Evolutionary conservation across 2,888 invertebrate species (phyloP), one percentile per base, ranked within the genome.

Genomic region (Drosophila fungiperda): DNA sequence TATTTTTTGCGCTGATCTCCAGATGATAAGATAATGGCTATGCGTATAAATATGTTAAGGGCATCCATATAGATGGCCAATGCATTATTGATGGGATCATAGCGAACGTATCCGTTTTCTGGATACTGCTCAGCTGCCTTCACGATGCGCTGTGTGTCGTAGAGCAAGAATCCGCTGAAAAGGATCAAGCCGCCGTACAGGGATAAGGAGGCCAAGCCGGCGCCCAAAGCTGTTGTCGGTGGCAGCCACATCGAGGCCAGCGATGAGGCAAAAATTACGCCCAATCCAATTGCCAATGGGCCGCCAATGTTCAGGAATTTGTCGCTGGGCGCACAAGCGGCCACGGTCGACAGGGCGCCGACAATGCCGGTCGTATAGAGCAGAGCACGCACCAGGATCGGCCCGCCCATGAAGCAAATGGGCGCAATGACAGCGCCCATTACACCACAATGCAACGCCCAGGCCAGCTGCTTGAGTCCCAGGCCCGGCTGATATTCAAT

Each of bases 221-320:
- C 97, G 52, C 99, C 99, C 32, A 99, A 93, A 8, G 96, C 98
- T 15, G 97, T 96, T 0, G 98, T 96, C 5, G 99, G 97, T 48
- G 99, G 98, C 68, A 99, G 94, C 93, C 99, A 99, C 95, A 97
- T 96, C 73, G 96, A 94, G 90, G 98, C 99, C 62, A 99, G 91
- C 0, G 98, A 98, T 9, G 99, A 97, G 36, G 96, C 98, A 92
- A 99, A 98, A 9, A 99, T 98, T 2, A 98, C 96, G 48, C 99
- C 99, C 35, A 99, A 94, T 3, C 99, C 99, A 95, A 99, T 97
- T 0, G 98, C 98, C 55, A 99, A 94, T 0, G 99, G 98, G 8
- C 98, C 99, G 65, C 98, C 97, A 97, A 99, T 97, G 91, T 96
- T 96, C 48, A 99, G 94, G 93, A 99, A 99, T 92, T 98, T 97